Base-by-base conservation (phyloP, 92 coral and sea anemone genomes). In the Scolanthus callimorphus region DNA sequence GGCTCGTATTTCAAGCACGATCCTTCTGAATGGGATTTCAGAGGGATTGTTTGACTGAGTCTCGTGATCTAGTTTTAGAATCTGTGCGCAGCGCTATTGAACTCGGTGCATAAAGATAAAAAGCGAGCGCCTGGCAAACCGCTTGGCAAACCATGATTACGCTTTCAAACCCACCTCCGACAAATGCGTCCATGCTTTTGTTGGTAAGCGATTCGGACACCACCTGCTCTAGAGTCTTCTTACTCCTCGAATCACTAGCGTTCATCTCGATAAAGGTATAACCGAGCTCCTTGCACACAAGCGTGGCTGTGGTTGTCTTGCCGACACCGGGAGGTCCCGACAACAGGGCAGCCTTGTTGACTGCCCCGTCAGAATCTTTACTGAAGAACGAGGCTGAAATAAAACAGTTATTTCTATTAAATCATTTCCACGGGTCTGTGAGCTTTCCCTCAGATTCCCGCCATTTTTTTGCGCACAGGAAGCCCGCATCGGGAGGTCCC, bases 241-340 rank as follows among this genome's bases (percentile, higher is more conserved):
- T 91, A 57, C 62, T 91, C 12, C 97, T 70, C n/a, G 95, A 73
- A 43, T 91, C 97, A 64, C 97, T 91, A 25, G 97, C 97, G 49
- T 91, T 91, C 90, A 91, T 87, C 60, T 91, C 97, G 20, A 91
- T 71, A 45, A 50, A 91, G 38, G 82, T 74, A 63, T 77, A 91
- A n/a, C 92, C 97, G 17, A 85, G 76, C 34, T 91, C 97, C 54
- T 88, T 65, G 51, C 97, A 91, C 2, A 91, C 97, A 20, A 91
- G 62, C 0, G 78, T 77, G 2, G 96, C 79, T 11, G 96, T 91
- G 29, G 97, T 91, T 44, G 97, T 91, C 74, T 91, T 91, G 24
- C 96, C 97, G 2, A 91, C 97, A 3, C 97, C 97, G 11, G 97
- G 97, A 17, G 96, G 84, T 0, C 97, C 97, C 0, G 97, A 91